Conservation (phyloP, 2,113 vertebrate species). For the Atrichornis clamosus region DNA sequence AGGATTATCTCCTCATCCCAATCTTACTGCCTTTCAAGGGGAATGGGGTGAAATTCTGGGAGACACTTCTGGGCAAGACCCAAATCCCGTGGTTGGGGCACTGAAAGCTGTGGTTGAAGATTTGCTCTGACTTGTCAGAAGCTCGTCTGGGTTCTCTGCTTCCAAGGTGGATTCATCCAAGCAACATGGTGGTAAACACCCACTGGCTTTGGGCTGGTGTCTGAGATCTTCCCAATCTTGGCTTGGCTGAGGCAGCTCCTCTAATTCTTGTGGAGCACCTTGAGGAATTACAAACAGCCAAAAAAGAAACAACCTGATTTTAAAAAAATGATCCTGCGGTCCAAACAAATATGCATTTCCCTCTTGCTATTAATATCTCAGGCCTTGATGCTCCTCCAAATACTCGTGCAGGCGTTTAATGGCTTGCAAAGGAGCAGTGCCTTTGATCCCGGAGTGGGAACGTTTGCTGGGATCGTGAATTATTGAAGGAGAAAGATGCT, state of each 20-base stretch:
- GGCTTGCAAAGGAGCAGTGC: not conserved
- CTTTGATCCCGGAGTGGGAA: not conserved
- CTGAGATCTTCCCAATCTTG: not conserved
- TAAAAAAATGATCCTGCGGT: not conserved
- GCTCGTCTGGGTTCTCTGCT: accelerated
- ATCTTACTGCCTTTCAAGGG: not conserved
- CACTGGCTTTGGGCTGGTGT: not conserved
- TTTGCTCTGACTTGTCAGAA: not conserved
- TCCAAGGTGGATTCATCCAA: not conserved
- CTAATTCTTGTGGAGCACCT: not conserved
- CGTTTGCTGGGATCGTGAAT: not conserved
- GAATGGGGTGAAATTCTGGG: not conserved
- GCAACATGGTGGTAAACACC: accelerated
- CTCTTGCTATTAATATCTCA: not conserved
- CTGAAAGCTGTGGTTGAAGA: not conserved
- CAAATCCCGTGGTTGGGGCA: not conserved
- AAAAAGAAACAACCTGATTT: not conserved
- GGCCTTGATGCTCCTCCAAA: constrained; percentile 6
- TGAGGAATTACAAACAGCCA: not conserved
- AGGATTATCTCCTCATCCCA: accelerated
- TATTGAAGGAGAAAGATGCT: not conserved
- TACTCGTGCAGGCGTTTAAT: accelerated
- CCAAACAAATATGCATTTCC: not conserved
- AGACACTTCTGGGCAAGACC: not conserved
- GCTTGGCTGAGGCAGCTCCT: not conserved